phyloP scores from a whole-genome alignment of 2,113 vertebrate species.

The Coptodon rendalli region DNA sequence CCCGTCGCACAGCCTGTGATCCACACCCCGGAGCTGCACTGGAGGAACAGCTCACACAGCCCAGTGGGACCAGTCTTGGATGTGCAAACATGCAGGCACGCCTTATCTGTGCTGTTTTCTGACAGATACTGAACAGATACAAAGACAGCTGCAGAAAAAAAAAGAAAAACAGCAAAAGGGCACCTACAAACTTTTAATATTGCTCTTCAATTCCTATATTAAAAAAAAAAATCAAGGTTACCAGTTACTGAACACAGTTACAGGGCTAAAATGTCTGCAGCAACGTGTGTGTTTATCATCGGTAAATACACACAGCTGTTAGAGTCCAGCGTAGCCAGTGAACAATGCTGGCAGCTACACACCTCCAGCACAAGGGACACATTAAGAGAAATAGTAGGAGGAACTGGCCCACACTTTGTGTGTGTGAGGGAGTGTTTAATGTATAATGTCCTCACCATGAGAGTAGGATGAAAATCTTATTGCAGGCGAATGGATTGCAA shows the following conservation, averaged over 20 bases:
- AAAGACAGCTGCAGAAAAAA: not conserved
- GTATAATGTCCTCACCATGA: constrained; percentile 25
- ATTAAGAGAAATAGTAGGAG: constrained; percentile 55
- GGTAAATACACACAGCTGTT: constrained; percentile 63
- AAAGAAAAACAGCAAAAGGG: not conserved
- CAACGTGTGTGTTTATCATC: constrained; percentile 33
- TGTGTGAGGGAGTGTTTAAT: constrained; percentile 6
- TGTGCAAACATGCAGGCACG: constrained; percentile 53
- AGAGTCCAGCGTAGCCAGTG: constrained; percentile 37
- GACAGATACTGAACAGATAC: constrained; percentile 34
- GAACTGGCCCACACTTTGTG: constrained; percentile 40
- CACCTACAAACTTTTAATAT: not conserved
- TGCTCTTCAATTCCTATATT: not conserved
- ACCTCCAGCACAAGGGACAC: constrained; percentile 57
- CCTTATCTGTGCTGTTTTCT: constrained; percentile 28
- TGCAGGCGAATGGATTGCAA: not conserved
- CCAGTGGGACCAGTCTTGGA: constrained; percentile 34
- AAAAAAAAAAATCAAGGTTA: not conserved
- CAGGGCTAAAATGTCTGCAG: not conserved
- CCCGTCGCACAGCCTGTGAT: not conserved
- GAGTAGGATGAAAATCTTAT: constrained; percentile 6
- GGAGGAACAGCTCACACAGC: constrained; percentile 34
- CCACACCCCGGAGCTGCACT: constrained; percentile 43
- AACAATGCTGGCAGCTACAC: constrained; percentile 68
- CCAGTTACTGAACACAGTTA: not conserved